Evolutionary conservation across 1,140 invertebrate species (phyloP).

Genomic region (Drosophila varians): DNA sequence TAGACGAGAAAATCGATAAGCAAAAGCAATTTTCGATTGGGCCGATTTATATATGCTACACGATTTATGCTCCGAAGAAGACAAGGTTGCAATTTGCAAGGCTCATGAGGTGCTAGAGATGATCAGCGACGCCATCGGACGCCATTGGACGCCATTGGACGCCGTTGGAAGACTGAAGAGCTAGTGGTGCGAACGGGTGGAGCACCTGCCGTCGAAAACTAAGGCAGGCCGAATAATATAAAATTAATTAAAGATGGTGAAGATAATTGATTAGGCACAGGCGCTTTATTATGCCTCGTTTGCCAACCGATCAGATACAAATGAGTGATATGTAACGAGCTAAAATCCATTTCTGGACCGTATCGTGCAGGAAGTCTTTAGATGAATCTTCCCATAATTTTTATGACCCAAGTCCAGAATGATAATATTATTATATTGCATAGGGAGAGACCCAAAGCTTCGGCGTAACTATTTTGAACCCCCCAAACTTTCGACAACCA

Average conservation of each 20-base stretch:
- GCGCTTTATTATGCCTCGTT: conserved; percentile 79
- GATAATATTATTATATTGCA: no score
- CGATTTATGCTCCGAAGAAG: conserved; percentile 62
- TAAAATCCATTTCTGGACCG: not conserved
- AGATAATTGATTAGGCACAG: conserved; percentile 82
- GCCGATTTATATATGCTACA: conserved; percentile 67
- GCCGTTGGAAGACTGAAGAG: conserved; percentile 12
- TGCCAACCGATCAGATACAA: conserved; percentile 31
- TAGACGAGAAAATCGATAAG: conserved; percentile 77
- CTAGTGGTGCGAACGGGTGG: conserved; percentile 2
- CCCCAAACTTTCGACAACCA: no score
- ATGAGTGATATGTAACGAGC: conserved; percentile 36
- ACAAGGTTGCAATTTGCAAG: conserved; percentile 59
- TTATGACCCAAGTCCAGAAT: no score
- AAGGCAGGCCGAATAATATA: conserved; percentile 75
- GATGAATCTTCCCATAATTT: no score
- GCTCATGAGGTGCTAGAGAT: conserved; percentile 51
- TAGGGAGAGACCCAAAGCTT: no score
- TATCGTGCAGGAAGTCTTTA: no score
- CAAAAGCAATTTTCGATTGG: conserved; percentile 79
- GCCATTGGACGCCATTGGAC: not conserved
- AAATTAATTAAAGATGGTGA: conserved; percentile 83
- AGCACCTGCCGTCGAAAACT: conserved; percentile 64
- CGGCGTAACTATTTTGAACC: no score
- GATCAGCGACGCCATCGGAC: conserved; percentile 39